Evolutionary conservation across 2,113 vertebrate species (phyloP).

Genomic region (Solea solea): DNA sequence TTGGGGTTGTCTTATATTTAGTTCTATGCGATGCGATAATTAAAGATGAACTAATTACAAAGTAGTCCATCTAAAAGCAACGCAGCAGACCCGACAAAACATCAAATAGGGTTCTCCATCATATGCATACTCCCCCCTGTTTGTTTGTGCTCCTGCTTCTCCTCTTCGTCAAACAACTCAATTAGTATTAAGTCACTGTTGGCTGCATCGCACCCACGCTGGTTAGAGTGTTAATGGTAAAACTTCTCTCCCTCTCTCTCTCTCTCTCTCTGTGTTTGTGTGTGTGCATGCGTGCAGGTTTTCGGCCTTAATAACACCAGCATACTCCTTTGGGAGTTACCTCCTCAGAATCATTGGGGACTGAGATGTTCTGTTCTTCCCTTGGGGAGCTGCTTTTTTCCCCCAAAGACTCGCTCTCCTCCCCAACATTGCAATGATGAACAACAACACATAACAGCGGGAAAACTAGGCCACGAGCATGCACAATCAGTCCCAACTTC

Average conservation of each 20-base stretch:
- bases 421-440: conserved; percentile 58
- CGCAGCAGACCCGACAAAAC: not conserved
- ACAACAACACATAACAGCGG: conserved; percentile 62
- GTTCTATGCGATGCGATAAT: not conserved
- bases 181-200: not conserved
- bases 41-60: not conserved
- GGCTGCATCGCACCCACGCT: conserved; percentile 4
- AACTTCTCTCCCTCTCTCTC: conserved; percentile 23
- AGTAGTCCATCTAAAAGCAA: not conserved
- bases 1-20: not conserved
- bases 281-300: conserved; percentile 10
- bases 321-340: conserved; percentile 50
- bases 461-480: conserved; percentile 67
- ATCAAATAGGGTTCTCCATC: not conserved
- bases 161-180: conserved; percentile 2
- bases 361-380: conserved; percentile 43
- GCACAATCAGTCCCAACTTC: conserved; percentile 36
- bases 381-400: conserved; percentile 41
- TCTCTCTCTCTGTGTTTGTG: conserved; percentile 19
- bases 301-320: conserved; percentile 50
- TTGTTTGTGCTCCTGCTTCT: not conserved
- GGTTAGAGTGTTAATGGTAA: not conserved
- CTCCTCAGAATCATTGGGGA: conserved; percentile 60
- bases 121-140: not conserved
- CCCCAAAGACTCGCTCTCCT: conserved; percentile 54